Percentiles rank a stretch among this genome's conserved stretches.
Evolutionary conservation across 2,797 vertebrate species (phyloP).

Genomic region (Margarornis squamiger): DNA sequence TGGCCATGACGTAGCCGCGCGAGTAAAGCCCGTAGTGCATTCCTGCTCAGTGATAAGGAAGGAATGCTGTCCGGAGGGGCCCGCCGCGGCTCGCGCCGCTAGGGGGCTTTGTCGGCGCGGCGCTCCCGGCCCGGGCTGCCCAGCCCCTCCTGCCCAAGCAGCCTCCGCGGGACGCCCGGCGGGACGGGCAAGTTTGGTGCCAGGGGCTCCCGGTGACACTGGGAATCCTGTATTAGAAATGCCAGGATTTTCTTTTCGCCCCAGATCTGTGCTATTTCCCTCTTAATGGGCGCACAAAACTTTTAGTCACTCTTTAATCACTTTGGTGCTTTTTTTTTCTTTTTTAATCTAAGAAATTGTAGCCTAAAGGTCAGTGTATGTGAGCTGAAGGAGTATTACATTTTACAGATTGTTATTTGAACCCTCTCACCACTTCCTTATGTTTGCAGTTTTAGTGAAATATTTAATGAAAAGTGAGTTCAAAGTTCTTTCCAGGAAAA

Average conservation of each 20-base stretch:
- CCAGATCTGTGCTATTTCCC: fast-evolving
- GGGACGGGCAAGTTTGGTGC: too few relatives aligned
- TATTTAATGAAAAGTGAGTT: background rate
- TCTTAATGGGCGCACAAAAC: background rate
- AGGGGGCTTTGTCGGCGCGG: background rate
- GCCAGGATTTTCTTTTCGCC: fast-evolving
- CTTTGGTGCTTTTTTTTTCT: background rate
- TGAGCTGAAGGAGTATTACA: background rate
- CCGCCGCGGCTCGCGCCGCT: background rate
- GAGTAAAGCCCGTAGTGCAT: background rate
- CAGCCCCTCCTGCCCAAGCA: background rate
- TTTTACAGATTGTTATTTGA: background rate
- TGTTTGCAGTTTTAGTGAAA: background rate
- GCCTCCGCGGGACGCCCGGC: background rate
- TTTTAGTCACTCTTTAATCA: background rate
- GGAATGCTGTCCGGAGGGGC: background rate
- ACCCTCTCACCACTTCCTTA: background rate
- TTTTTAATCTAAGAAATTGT: background rate
- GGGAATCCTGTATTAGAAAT: background rate
- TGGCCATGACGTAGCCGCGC: background rate
- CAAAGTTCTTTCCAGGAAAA: background rate
- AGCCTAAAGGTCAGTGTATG: background rate
- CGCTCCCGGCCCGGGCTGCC: background rate
- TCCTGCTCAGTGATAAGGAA: background rate
- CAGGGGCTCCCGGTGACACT: fast-evolving